phyloP scores from a whole-genome alignment of 2,888 invertebrate genomes.

The Lysandra coridon region DNA sequence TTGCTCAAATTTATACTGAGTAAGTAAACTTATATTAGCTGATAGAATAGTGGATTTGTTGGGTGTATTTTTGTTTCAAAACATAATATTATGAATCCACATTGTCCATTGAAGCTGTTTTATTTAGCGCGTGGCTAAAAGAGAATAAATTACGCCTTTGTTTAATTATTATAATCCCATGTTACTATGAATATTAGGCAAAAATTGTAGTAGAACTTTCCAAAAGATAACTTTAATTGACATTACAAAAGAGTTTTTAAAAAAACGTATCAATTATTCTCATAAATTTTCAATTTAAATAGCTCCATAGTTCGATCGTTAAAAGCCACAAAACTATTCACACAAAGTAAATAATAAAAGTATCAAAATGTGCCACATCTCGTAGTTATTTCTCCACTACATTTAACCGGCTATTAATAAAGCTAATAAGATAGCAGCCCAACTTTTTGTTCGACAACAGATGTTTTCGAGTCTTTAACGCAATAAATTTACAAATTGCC shows the following conservation, averaged over 20 bases:
- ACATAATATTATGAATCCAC: no score
- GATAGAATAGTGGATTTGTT: not conserved
- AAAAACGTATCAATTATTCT: no score
- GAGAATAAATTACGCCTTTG: not conserved
- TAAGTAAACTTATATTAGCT: conserved; percentile 8
- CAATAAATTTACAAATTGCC: conserved; percentile 45
- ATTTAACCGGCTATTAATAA: not conserved
- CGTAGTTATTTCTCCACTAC: not conserved
- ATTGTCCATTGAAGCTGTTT: no score
- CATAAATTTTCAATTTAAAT: no score
- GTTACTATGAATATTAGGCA: not conserved
- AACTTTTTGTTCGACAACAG: conserved; percentile 52
- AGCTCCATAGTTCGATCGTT: no score
- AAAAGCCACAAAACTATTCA: no score
- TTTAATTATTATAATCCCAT: not conserved
- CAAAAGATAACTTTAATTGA: not conserved
- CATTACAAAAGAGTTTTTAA: no score
- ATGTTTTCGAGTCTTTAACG: conserved; percentile 45
- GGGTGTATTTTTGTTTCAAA: not conserved
- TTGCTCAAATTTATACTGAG: conserved; percentile 25
- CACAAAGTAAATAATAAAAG: no score
- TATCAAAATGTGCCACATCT: no score
- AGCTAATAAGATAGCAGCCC: conserved; percentile 22
- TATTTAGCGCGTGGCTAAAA: no score
- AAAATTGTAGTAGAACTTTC: not conserved